Evolutionary conservation across 1,140 invertebrate genomes (phyloP).

Genomic region (Drosophila orosa): DNA sequence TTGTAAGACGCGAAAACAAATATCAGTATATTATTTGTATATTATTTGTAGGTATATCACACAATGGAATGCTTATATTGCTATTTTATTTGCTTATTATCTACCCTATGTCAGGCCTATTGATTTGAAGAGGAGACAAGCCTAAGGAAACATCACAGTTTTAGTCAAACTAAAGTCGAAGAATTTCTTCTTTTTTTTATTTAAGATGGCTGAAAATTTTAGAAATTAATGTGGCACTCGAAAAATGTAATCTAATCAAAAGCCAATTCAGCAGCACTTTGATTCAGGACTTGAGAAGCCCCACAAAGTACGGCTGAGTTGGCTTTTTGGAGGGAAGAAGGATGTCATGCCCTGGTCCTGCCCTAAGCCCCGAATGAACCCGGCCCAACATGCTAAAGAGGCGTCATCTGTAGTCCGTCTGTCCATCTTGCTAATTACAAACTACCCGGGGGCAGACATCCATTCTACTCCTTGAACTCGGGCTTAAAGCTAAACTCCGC

Average conservation of each 20-base stretch:
- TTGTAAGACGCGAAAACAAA: conserved; percentile 19
- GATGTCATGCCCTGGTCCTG: conserved; percentile 30
- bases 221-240: conserved; percentile 50
- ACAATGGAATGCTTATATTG: conserved; percentile 20
- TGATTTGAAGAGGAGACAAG: neutral
- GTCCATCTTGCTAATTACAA: conserved; percentile 31
- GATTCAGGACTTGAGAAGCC: neutral
- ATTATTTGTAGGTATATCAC: conserved; percentile 46
- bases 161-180: conserved; percentile 73
- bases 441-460: conserved; percentile 26
- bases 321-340: conserved; percentile 53
- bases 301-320: conserved; percentile 66
- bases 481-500: conserved; percentile 69
- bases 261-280: conserved; percentile 75
- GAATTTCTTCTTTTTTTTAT: conserved; percentile 43
- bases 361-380: conserved; percentile 10
- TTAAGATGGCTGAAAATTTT: conserved; percentile 52
- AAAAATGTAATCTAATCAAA: conserved; percentile 43
- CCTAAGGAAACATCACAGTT: conserved; percentile 69
- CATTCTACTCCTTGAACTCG: conserved; percentile 72
- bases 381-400: conserved; percentile 36
- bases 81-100: conserved; percentile 25
- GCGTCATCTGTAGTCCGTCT: conserved; percentile 49
- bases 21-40: conserved; percentile 31
- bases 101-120: conserved; percentile 41